phyloP scores from a whole-genome alignment of 2,797 vertebrate genomes.

The Channallabes apus region DNA sequence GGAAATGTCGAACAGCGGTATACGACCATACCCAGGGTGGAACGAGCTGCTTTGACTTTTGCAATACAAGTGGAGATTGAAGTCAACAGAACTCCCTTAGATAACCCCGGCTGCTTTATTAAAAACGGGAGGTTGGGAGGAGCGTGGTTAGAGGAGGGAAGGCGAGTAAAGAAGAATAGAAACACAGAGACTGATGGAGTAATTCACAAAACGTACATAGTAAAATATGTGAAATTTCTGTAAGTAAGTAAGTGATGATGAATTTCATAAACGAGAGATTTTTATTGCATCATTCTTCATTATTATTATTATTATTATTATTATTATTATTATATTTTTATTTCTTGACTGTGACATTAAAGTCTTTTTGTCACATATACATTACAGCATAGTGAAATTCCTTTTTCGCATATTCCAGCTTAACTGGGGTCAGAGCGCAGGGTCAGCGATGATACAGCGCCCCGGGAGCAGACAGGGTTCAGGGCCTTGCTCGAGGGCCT shows the following conservation, averaged over 20 bases:
- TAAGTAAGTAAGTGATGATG: neutral
- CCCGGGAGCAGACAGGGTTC: too few species aligned
- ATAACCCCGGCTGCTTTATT: slow-evolving; percentile 48
- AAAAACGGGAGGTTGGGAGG: slow-evolving; percentile 43
- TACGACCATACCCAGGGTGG: slow-evolving; percentile 43
- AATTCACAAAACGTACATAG: slow-evolving; percentile 37
- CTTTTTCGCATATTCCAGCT: too few species aligned
- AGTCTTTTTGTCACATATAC: too few species aligned
- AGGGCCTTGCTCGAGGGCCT: too few species aligned
- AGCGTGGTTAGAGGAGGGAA: slow-evolving; percentile 19
- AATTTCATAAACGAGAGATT: neutral
- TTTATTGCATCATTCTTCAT: neutral
- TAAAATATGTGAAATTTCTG: slow-evolving; percentile 28
- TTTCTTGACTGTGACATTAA: neutral
- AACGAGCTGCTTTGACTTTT: slow-evolving; percentile 11
- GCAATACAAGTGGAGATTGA: slow-evolving; percentile 38
- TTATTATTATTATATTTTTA: neutral
- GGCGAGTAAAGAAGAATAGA: neutral
- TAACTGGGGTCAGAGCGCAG: too few species aligned
- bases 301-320: neutral
- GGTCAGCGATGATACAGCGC: too few species aligned
- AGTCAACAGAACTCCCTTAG: slow-evolving; percentile 36
- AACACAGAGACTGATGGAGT: slow-evolving; percentile 25
- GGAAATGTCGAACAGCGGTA: slow-evolving; percentile 54
- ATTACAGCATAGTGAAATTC: too few species aligned